Base-by-base conservation (phyloP, 2,797 vertebrate species). In the Rhyacichthys aspro region DNA sequence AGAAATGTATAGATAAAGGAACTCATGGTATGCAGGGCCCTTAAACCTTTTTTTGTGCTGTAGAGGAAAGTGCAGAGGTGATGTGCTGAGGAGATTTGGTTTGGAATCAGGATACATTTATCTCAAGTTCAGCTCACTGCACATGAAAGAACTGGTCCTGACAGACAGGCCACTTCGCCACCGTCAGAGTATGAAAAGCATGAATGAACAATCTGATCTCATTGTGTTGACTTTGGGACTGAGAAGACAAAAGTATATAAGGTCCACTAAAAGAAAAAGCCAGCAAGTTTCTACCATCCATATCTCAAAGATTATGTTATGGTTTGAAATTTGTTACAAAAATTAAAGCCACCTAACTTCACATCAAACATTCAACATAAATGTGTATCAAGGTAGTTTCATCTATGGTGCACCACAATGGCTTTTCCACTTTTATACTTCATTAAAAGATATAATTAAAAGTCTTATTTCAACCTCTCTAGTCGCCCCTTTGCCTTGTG, bases 91-190 rank as follows among this genome's bases (percentile, higher is more conserved):
- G 68, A 76, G 76, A 76, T 75, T 85, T 78, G 70, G 73, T 88
- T 87, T 80, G 45, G 55, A 84, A 86, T 86, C 84, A 86, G 76
- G 78, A 79, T 81, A 66, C 72, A 80, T 88, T 84, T 83, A 83
- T 81, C 71, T 85, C 79, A 85, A 85, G 77, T 79, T 76, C 74
- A 76, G 67, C 71, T 88, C 81, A 79, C 70, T 84, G 85, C 85
- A 80, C 80, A 80, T 88, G 80, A 88, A 83, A 83, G 82, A 77
- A 70, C 67, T 70, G 79, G 80, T 84, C 60, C 72, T 87, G 84
- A 80, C 79, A 88, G 86, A 79, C 84, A 85, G 79, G 81, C 81
- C 85, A 85, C 85, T 86, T 88, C 50, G 55, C 80, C 61, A 56
- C 82, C 74, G 80, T 82, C 79, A 70, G 67, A 70, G 72, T 55